Conservation (phyloP, 1,140 invertebrate species). For the Drosophila burlai region DNA sequence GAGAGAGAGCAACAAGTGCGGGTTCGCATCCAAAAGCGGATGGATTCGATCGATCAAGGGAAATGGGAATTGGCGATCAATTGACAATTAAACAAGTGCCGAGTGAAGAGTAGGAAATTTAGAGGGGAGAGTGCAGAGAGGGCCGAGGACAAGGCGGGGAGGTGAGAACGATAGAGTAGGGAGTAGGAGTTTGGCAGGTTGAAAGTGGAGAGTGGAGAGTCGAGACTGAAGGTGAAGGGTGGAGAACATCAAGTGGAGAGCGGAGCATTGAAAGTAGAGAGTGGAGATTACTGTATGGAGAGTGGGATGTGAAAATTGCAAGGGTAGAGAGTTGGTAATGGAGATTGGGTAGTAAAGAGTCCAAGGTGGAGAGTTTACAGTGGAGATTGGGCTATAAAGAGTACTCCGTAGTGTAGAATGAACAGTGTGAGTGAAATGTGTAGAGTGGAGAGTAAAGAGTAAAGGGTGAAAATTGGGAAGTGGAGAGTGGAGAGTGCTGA, state of each 20-base stretch:
- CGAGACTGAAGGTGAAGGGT: too few relatives aligned
- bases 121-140: not conserved
- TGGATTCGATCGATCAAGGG: conserved; percentile 15
- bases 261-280: not conserved
- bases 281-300: not conserved
- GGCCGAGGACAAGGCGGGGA: not conserved
- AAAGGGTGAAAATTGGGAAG: too few relatives aligned
- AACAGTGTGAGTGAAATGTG: too few relatives aligned
- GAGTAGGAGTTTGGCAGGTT: not conserved
- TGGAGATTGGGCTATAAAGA: too few relatives aligned
- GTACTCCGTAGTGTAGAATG: too few relatives aligned
- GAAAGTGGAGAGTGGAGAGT: not conserved
- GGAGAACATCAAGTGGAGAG: too few relatives aligned
- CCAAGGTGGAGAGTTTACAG: too few relatives aligned
- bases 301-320: not conserved
- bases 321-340: too few relatives aligned
- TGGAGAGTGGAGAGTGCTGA: not conserved
- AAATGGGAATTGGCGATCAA: conserved; percentile 53
- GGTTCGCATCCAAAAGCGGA: conserved; percentile 2
- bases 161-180: too few relatives aligned
- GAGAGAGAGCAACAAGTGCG: conserved; percentile 11
- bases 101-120: not conserved
- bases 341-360: too few relatives aligned
- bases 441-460: not conserved
- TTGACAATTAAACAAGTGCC: conserved; percentile 21